Evolutionary conservation across 1,140 invertebrate genomes (phyloP).

Genomic region (Subanguina moxae): DNA sequence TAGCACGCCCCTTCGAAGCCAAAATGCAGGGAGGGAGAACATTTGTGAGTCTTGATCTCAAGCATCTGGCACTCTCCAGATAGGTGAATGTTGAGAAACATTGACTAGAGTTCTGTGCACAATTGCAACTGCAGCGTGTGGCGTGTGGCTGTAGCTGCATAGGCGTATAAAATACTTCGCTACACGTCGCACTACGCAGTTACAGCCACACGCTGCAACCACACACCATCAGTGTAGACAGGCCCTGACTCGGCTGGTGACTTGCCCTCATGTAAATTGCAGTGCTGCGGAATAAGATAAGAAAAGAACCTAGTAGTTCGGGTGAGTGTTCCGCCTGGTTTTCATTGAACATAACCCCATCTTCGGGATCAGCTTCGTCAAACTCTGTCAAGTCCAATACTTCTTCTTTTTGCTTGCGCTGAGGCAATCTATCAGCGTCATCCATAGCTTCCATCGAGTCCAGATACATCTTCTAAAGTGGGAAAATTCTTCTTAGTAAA

Average conservation of each 20-base stretch:
- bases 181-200: no score
- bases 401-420: slow-evolving; percentile 2
- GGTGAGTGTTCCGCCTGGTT: background rate
- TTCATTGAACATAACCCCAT: background rate
- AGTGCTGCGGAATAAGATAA: no score
- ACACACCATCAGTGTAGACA: no score
- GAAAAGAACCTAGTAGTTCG: no score
- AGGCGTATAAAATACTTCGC: no score
- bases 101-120: background rate
- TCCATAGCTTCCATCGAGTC: slow-evolving; percentile 11
- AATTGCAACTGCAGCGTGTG: no score
- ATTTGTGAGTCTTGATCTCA: background rate
- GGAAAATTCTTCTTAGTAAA: background rate
- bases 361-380: background rate
- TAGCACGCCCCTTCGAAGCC: no score
- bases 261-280: no score
- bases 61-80: background rate
- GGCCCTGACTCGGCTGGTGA: no score
- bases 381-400: background rate
- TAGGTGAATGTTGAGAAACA: background rate
- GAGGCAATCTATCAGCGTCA: background rate
- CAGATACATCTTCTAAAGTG: slow-evolving; percentile 1
- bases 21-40: no score
- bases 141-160: no score
- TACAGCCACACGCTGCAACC: background rate